These are phyloP conservation scores for Anseranas semipalmata DNA, from an alignment of 2,113 vertebrate genomes.

Conservation along the genomic window DNA sequence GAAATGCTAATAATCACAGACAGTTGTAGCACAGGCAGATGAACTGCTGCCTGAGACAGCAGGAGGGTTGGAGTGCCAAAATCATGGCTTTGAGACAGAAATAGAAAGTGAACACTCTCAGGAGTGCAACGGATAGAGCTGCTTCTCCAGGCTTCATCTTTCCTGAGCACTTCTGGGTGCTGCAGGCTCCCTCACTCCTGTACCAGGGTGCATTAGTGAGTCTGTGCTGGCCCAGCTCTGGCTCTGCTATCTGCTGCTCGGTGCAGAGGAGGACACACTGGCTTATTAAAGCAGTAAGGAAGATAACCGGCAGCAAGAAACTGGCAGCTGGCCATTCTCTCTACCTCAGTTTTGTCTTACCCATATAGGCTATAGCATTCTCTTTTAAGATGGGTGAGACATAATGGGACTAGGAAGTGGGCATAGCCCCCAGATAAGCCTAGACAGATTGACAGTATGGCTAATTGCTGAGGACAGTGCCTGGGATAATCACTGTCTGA, in stretches of 20 bases:
- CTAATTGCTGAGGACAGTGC: not conserved
- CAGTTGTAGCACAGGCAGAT: not conserved
- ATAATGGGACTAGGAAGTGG: not conserved
- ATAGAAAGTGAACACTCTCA: not conserved
- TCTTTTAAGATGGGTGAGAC: not conserved
- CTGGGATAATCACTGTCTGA: too few relatives aligned
- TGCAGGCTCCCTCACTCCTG: not conserved
- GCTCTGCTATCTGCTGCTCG: not conserved
- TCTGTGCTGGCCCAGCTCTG: not conserved
- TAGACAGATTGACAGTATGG: not conserved
- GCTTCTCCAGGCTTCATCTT: not conserved
- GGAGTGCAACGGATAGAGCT: not conserved
- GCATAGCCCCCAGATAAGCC: rapidly evolving
- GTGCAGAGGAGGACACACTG: not conserved
- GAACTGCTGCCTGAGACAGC: not conserved
- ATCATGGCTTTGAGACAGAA: not conserved
- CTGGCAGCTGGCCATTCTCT: not conserved
- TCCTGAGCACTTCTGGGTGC: not conserved
- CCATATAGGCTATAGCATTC: not conserved
- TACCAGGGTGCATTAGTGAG: not conserved
- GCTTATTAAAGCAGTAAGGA: not conserved
- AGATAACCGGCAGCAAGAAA: not conserved
- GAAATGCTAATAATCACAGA: not conserved
- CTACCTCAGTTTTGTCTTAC: not conserved
- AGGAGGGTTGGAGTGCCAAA: not conserved